Base-by-base conservation (phyloP, 2,113 vertebrate genomes). In the Larimichthys polyactis region DNA sequence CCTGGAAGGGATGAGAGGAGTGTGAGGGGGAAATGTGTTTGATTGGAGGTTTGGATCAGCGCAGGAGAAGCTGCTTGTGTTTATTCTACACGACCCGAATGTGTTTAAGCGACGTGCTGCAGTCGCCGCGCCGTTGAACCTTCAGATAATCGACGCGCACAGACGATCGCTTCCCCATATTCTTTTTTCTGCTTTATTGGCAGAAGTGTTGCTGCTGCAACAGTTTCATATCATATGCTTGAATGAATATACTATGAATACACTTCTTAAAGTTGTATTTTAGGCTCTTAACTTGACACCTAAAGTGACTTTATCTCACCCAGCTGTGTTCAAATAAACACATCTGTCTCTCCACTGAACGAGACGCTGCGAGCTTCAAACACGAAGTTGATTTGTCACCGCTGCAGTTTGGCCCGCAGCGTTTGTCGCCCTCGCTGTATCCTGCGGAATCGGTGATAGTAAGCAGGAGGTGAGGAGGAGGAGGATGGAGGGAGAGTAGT, bases 401-500 rank as follows among this genome's bases (percentile, higher is more conserved):
- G 5, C 43, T 17, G 52, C 48, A 75, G 3, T 46, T 59, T 20
- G 51, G 9, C 60, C 14, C 27, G 9, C 49, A 9, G 32, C 66
- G 27, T 80, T 77, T 54, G 20, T 84, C 79, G 17, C 58, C 68
- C n/a, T 49, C 24, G 5, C 22, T 75, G 57, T 79, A 43, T 85
- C 64, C 58, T n/a, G 65, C 2, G 19, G 72, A 82, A 82, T 64
- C 55, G 64, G 67, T 79, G 86, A 86, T 70, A 75, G 75, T 77
- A 62, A 68, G 69, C 71, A 73, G 74, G 81, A 88, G 84, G 40
- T 68, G 62, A 78, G 81, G 81, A 75, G 51, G 44, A 67, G 71
- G 78, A 89, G 90, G 89, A 36, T 36, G 90, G 91, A 90, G 71
- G 22, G 82, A 85, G 60, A 84, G 84, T 78, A 62, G 87, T 71